Evolutionary conservation across 2,797 vertebrate species (phyloP).

Genomic region (Hyperoplus immaculatus): DNA sequence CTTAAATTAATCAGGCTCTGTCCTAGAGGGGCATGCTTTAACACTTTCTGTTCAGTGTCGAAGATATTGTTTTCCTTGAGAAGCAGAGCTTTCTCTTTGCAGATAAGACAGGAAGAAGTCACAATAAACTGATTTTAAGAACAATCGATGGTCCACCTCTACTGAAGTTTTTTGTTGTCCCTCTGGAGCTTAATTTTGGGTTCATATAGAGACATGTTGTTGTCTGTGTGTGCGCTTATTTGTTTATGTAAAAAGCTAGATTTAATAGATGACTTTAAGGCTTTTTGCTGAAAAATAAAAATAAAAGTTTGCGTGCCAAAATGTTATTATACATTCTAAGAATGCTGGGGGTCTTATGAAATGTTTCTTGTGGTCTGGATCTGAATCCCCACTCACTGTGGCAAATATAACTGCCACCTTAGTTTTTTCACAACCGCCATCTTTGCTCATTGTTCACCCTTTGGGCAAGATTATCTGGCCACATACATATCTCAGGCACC

Average conservation of each 20-base stretch:
- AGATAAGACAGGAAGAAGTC: not conserved
- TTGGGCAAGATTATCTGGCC: not conserved
- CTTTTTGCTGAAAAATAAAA: too few species aligned
- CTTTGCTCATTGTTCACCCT: not conserved
- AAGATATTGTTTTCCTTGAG: not conserved
- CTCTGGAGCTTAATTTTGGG: not conserved
- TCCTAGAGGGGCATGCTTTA: not conserved
- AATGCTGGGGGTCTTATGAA: too few species aligned
- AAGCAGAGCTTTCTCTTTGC: not conserved
- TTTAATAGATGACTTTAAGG: too few species aligned
- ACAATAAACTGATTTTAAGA: not conserved
- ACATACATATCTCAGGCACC: not conserved
- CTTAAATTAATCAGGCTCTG: not conserved
- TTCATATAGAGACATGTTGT: not conserved
- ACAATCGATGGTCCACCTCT: not conserved
- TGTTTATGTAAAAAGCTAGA: not conserved
- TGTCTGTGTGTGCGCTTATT: not conserved
- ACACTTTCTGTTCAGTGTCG: not conserved
- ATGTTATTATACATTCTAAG: too few species aligned
- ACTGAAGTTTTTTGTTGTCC: not conserved
- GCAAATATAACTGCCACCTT: not conserved
- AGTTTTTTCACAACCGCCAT: slow-evolving; percentile 5
- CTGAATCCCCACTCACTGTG: not conserved
- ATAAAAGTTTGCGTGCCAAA: too few species aligned
- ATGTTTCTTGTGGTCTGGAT: not conserved